These are phyloP conservation scores for Chaetodon trifascialis DNA, from an alignment of 2,113 vertebrate genomes.

Conservation along the genomic window DNA sequence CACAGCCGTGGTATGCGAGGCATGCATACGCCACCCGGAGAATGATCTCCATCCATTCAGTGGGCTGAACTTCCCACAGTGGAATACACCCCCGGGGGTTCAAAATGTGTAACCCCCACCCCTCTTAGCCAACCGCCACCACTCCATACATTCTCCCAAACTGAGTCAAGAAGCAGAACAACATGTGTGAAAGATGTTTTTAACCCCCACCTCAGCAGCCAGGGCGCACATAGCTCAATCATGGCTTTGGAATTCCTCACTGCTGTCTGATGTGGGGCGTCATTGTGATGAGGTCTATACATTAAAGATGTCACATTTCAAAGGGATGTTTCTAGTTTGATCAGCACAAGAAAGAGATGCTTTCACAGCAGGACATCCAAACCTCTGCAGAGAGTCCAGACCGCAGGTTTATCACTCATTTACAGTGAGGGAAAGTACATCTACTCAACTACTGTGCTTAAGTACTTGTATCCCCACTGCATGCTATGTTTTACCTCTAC, in stretches of 20 bases:
- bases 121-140: conserved; percentile 17
- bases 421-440: not conserved
- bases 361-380: conserved; percentile 6
- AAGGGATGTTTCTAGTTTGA: conserved; percentile 43
- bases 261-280: conserved; percentile 53
- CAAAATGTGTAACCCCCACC: conserved; percentile 29
- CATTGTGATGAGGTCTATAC: conserved; percentile 7
- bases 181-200: conserved; percentile 26
- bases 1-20: conserved; percentile 76
- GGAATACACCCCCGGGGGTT: conserved; percentile 64
- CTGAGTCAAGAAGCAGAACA: conserved; percentile 49
- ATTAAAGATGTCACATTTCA: conserved; percentile 59
- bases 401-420: conserved; percentile 1
- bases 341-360: conserved; percentile 36
- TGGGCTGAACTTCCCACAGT: conserved; percentile 58
- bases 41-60: conserved; percentile 70
- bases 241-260: conserved; percentile 37
- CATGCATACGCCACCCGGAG: conserved; percentile 74
- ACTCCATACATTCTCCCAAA: conserved; percentile 42
- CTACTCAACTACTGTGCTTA: too few relatives aligned
- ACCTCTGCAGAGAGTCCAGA: conserved; percentile 6
- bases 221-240: conserved; percentile 1
- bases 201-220: conserved; percentile 12
- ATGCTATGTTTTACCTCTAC: too few relatives aligned
- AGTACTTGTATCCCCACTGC: too few relatives aligned